These are phyloP conservation scores for Pristiophorus japonicus DNA, from an alignment of 2,113 vertebrate genomes.

Conservation along the genomic window DNA sequence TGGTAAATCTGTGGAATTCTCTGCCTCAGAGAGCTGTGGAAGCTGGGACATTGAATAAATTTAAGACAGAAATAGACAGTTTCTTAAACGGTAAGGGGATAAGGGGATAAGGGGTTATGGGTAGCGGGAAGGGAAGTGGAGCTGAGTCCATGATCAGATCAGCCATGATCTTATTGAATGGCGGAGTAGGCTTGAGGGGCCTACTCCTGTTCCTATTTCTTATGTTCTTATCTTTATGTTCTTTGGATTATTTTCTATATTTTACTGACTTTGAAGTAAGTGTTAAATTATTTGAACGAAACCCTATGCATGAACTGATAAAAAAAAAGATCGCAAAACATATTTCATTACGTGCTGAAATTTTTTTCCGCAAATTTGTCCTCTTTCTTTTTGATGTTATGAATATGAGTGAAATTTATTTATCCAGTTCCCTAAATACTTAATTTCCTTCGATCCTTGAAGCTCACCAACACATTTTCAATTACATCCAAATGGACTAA, in stretches of 20 bases:
- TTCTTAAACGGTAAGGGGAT: too few species aligned
- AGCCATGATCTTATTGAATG: too few species aligned
- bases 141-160: too few species aligned
- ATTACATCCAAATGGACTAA: not conserved
- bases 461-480: not conserved
- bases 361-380: not conserved
- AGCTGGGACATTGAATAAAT: too few species aligned
- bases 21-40: too few species aligned
- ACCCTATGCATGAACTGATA: not conserved
- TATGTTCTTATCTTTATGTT: too few species aligned
- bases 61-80: too few species aligned
- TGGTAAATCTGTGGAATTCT: too few species aligned
- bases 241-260: not conserved
- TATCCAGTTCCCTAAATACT: not conserved
- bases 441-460: not conserved
- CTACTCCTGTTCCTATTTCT: too few species aligned
- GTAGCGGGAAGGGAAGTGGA: too few species aligned
- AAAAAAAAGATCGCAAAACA: not conserved
- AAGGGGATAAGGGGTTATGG: too few species aligned
- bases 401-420: not conserved
- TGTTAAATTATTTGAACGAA: not conserved
- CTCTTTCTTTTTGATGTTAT: not conserved
- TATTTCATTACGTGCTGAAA: not conserved
- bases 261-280: not conserved
- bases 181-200: too few species aligned